Base-by-base conservation (phyloP, 2,888 invertebrate genomes). In the Fabriciana adippe region DNA sequence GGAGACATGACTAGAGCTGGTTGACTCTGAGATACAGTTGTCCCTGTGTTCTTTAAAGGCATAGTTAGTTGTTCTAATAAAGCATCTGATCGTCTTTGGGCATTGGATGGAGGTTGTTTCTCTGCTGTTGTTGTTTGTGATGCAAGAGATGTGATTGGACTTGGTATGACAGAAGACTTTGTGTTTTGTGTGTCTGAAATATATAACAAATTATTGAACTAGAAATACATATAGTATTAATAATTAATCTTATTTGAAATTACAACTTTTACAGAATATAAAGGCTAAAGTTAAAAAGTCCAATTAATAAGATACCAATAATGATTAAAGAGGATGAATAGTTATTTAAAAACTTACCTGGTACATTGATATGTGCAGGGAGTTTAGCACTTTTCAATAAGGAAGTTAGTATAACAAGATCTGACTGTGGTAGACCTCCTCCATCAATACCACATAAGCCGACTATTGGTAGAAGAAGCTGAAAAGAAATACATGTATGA, bases 341-440 rank as follows among this genome's bases (percentile, higher is more conserved):
- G 11, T 14, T 53, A 16, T 16, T 41, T 31, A 4, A 63, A 45
- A 60, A 73, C 78, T 73, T 80, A 92, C 92, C 92, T 77, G 90
- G 83, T 62, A 86, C 84, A 75, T 83, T 82, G 57, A 89, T 86
- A 80, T 90, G 87, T 54, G 92, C 93, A 8, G 96, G 96, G 75
- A 95, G 87, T 81, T 95, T 95, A 45, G 95, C 94, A 81, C 94
- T 94, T 79, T 97, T 97, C 86, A 98, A 93, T 50, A 96, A 93
- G 56, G 96, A 95, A 50, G 96, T 95, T 74, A 98, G 93, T 50
- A 95, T 94, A 62, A 95, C 94, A 82, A 96, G 94, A 85, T 98
- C 98, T 41, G 96, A 94, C 76, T 95, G 94, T 26, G 95, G 94
- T 72, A 97, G 94, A 70, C 95, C 94, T 53, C 94, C 94, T 51